phyloP scores from a whole-genome alignment of 2,797 vertebrate genomes.

The Dendrocincla tyrannina region DNA sequence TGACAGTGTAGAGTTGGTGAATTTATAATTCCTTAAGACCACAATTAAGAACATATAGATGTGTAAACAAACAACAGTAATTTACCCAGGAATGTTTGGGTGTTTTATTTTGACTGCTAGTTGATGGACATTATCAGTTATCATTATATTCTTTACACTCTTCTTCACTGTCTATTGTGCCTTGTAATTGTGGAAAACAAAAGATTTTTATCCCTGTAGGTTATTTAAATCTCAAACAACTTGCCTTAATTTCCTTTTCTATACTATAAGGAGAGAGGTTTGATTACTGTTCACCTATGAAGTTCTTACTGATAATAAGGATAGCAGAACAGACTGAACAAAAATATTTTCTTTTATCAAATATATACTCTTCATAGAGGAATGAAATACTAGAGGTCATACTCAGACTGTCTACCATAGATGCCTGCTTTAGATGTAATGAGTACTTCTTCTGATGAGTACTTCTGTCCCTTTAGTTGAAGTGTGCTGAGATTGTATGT shows the following conservation, averaged over 20 bases:
- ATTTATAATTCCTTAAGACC: neutral
- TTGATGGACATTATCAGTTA: neutral
- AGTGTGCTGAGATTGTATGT: neutral
- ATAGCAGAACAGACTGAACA: neutral
- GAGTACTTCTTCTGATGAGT: neutral
- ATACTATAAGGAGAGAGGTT: neutral
- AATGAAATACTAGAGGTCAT: neutral
- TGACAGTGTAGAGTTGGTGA: neutral
- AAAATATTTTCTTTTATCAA: neutral
- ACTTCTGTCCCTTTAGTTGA: neutral
- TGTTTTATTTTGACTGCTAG: neutral
- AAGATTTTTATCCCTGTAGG: neutral
- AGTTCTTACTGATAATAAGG: neutral
- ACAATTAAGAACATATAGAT: neutral
- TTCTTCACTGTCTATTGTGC: neutral
- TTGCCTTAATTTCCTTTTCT: neutral
- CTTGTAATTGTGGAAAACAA: neutral
- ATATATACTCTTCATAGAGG: neutral
- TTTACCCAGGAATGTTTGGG: neutral
- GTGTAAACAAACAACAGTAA: neutral
- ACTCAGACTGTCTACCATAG: neutral
- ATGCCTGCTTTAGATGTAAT: neutral
- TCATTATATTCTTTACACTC: neutral
- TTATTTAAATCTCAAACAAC: neutral
- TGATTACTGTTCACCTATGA: neutral